Evolutionary conservation across 2,113 vertebrate genomes (phyloP), one percentile per base, ranked within the genome.

Genomic region (Albula glossodonta): DNA sequence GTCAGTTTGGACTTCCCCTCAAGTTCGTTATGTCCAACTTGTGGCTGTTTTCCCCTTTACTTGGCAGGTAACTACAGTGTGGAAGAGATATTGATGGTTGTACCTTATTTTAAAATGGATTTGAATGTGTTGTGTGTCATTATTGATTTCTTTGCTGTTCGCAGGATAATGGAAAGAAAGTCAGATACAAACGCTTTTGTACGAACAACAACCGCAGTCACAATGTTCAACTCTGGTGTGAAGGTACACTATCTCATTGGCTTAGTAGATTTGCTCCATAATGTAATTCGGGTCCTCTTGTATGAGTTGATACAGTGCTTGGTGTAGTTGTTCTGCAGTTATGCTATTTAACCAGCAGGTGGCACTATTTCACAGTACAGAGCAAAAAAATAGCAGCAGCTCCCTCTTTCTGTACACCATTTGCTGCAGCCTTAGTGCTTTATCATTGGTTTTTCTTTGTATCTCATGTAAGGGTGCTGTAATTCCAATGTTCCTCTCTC

Each of bases 181-280:
- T 91, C 93, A 74, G 77, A 95, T 2, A 95, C 92, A 51, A 98
- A 97, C 51, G 94, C 97, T 5, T 86, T 98, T 87, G 92, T 98
- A 57, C 95, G 97, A 88, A 99, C 98, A 0, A 99, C 98, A 1
- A 96, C 95, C 0, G 98, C 98, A 9, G 91, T 97, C 90, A 99
- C 98, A 2, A 95, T 98, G 92, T 99, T 99, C 86, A 96, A 97
- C 1, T 92, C 96, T 15, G 98, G 98, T 22, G 85, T 99, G 83
- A 99, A 99, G 98, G 98, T 99, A 90, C 10, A 79, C 74, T 25
- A 41, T 41, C 31, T 41, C 31, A 41, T 41, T 41, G 31, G 31
- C 31, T 41, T 1, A 41, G 31, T 41, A 41, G 31, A 41, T 41
- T 41, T 41, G 31, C 31, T 41, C 31, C 31, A 41, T 41, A 41